Evolutionary conservation across 2,888 invertebrate genomes (phyloP), one percentile per base, ranked within the genome.

Genomic region (Pristionchus fissidentatus): DNA sequence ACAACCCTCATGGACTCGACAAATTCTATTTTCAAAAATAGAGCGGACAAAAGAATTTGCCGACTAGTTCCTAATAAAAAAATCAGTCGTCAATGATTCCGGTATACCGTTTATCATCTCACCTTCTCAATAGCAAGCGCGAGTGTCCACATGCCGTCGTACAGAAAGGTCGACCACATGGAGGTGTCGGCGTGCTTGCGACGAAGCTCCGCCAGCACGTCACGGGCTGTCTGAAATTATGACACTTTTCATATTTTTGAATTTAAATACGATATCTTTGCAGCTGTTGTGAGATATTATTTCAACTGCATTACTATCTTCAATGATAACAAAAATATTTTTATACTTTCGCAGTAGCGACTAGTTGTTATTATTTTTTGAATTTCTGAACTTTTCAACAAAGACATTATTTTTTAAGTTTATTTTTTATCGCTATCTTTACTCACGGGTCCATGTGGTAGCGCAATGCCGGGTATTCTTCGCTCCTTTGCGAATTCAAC

Each of bases 91-190:
- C 19, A 62, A 62, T 13, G 7, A 73, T 73, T 8, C 22, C 38
- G 43, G 4, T 15, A 38, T 13, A 41, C 3, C n/a, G n/a, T 15
- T 26, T 15, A 60, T 60, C 8, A 26, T n/a, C 22, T 83, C 32
- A 75, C 75, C 70, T 89, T 80, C 85, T n/a, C 22, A 0, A 99
- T 96, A 0, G 98, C 98, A 85, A 97, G 93, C 0, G 98, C 98
- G 88, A 98, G 96, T 0, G 97, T 96, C 98, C 98, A 98, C 88
- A 99, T 96, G 5, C 97, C 98, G 93, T 99, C 98, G 93, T 98
- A 99, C 15, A 98, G 97, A 93, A 98, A 99, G 2, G 1, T 96
- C 95, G 87, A 96, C 94, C 86, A 95, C 94, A 46, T 95, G n/a
- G 80, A 35, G 22, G 46, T 55, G 43, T 73, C 52, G 49, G 43